Conservation (phyloP, 2,888 invertebrate genomes). For the Nemoura dubitans region DNA sequence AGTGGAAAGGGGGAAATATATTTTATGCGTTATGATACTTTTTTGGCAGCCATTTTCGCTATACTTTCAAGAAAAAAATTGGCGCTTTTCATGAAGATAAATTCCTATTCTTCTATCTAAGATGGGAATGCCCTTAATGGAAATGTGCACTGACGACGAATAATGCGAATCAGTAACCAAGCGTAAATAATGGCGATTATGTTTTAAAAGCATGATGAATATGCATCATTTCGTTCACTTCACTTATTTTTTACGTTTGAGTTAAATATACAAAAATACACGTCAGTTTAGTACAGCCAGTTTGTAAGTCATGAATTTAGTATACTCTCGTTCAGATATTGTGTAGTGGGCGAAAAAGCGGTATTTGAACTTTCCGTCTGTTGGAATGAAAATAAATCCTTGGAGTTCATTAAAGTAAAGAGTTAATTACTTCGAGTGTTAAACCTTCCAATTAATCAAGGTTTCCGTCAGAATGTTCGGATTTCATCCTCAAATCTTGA, state of each 20-base stretch:
- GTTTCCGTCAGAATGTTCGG: background rate
- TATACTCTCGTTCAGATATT: no score
- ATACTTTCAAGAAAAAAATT: background rate
- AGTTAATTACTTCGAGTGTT: background rate
- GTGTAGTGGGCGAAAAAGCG: no score
- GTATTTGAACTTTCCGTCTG: no score
- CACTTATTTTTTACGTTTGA: background rate
- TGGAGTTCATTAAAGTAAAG: no score
- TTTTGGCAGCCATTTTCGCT: background rate
- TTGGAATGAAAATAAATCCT: no score
- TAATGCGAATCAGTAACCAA: background rate
- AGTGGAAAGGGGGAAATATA: background rate
- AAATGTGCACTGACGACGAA: background rate
- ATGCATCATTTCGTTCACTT: background rate
- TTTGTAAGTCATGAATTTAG: no score
- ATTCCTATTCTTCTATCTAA: background rate
- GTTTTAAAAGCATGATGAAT: background rate
- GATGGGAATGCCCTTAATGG: background rate
- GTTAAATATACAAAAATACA: no score
- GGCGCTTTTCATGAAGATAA: background rate
- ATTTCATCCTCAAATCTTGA: no score
- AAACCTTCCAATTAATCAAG: background rate
- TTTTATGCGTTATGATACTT: background rate
- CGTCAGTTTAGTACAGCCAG: no score
- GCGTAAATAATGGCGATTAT: background rate